Base-by-base conservation (phyloP, 2,113 vertebrate genomes). In the Eurystomus gularis region DNA sequence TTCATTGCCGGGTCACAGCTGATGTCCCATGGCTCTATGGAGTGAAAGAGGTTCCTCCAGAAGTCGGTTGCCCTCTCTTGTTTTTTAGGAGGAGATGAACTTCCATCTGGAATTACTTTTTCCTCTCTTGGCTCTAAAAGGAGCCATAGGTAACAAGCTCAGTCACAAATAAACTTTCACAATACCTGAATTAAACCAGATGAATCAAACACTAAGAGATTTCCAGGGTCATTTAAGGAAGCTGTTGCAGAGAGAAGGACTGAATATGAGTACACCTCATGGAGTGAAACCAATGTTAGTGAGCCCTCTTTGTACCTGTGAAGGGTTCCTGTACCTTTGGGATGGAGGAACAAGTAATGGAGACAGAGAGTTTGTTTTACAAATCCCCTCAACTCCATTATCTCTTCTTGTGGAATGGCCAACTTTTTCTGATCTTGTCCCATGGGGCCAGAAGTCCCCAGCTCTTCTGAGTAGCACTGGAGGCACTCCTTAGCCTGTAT, bases 381-480 rank as follows among this genome's bases (percentile, higher is more conserved):
- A 86, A 17, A 57, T 44, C 0, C 0, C 3, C 8, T 68, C 39
- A 6, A 71, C 4, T 52, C 26, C 19, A 2, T 8, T 57, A 5
- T 13, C 10, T 37, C 13, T 44, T 86, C 11, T 11, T 52, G 19
- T 51, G 21, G 17, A 42, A 82, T 48, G 6, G 49, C 2, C 17
- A 82, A 0, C 1, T 35, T 70, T 40, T 60, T 71, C n/a, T 76
- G 40, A 82, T 25, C 19, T 52, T 65, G 13, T n/a, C 0, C 2
- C 8, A 5, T 87, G 0, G 0, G 23, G 19, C 6, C 33, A 44
- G 49, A 68, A 83, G 13, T 52, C 18, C 24, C 6, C 29, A 93
- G 0, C 3, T 73, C 8, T 35, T 76, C n/a, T 55, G 15, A 68
- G 18, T 13, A 71, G 5, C 12, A 39, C 20, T 39, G 14, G 20